Evolutionary conservation across 1,140 invertebrate genomes (phyloP).

Genomic region (Vanessa tameamea): DNA sequence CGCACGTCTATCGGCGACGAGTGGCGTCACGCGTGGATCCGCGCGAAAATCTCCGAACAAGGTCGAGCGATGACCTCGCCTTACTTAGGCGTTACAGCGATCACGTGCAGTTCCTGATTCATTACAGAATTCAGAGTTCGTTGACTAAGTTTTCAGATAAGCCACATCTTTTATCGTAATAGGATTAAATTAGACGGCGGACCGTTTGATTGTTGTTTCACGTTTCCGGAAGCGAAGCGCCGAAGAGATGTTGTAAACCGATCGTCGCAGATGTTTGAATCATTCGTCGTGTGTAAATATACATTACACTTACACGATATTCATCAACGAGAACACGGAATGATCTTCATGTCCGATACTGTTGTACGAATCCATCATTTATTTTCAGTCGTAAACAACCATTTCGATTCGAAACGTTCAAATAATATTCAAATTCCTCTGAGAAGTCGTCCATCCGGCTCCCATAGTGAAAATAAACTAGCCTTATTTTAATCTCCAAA

Average conservation of each 20-base stretch:
- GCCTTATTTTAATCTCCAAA: background rate
- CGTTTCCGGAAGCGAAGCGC: background rate
- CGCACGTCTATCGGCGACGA: conserved; percentile 50
- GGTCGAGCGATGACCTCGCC: conserved; percentile 66
- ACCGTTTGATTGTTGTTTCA: conserved; percentile 4
- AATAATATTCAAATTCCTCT: background rate
- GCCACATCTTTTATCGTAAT: background rate
- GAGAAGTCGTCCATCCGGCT: background rate
- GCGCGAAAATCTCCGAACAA: conserved; percentile 67
- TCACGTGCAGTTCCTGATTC: conserved; percentile 41
- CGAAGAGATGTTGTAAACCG: background rate
- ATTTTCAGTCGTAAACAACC: too few species aligned
- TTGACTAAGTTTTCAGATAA: background rate
- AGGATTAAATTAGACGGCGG: background rate
- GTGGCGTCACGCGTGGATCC: conserved; percentile 51
- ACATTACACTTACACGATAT: background rate
- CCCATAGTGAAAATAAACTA: background rate
- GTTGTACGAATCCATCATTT: background rate
- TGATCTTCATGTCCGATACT: background rate
- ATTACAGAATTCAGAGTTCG: background rate
- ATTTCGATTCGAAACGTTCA: background rate
- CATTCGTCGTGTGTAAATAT: background rate
- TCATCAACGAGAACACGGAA: background rate
- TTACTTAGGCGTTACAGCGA: conserved; percentile 9
- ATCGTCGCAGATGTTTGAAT: background rate